phyloP scores from a whole-genome alignment of 2,797 vertebrate genomes.

The Nyctalus aviator region DNA sequence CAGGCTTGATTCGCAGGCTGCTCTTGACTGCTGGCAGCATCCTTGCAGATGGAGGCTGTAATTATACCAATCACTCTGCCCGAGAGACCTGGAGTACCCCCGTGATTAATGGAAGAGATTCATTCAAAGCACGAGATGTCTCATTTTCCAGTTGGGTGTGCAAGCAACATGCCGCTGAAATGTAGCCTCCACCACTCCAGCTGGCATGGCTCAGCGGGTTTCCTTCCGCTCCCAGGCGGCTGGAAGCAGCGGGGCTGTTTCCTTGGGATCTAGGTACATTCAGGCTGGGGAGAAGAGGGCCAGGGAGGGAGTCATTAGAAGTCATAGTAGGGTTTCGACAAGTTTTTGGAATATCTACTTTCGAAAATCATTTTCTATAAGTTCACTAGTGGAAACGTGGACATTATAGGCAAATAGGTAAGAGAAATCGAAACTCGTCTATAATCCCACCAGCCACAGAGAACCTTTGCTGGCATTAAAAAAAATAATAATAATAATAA shows the following conservation, averaged over 20 bases:
- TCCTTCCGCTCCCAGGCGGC: conserved; percentile 20
- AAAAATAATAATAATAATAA: too few species aligned
- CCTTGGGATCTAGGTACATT: neutral
- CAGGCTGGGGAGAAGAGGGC: neutral
- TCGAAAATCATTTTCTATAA: conserved; percentile 1
- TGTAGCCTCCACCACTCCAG: neutral
- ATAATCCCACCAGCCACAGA: neutral
- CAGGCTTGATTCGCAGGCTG: neutral
- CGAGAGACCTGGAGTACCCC: conserved; percentile 62
- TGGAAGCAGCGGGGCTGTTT: neutral
- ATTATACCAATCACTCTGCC: neutral
- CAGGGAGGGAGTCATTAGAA: neutral
- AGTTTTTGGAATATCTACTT: neutral
- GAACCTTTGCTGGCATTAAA: neutral
- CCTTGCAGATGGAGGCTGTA: conserved; percentile 40
- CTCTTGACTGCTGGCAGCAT: conserved; percentile 49
- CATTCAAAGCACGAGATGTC: conserved; percentile 53
- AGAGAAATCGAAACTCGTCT: neutral
- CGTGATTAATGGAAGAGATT: conserved; percentile 62
- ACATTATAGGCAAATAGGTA: neutral
- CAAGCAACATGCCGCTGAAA: conserved; percentile 54
- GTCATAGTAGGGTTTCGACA: neutral
- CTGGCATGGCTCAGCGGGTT: neutral
- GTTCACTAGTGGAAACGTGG: neutral
- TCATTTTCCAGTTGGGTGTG: conserved; percentile 38